A percentile compares a stretch with the other conserved stretches of the same genome.
Conservation (phyloP, 2,797 vertebrate genomes). For the Brotogeris chrysoptera region DNA sequence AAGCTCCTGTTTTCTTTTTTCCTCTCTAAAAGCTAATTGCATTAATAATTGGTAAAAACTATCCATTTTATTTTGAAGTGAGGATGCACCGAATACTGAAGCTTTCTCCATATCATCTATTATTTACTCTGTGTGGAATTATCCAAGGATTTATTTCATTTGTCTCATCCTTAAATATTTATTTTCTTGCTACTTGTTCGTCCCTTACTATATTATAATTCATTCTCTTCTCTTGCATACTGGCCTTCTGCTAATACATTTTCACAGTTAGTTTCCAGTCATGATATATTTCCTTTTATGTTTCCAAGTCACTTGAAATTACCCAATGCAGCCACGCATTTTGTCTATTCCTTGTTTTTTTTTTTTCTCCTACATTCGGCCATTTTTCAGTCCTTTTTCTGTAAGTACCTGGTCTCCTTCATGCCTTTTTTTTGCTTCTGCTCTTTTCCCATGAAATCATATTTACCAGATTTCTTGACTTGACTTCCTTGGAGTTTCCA, state of each 20-base stretch:
- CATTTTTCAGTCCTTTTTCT: background rate
- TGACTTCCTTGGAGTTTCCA: background rate
- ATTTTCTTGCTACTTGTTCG: background rate
- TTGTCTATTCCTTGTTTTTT: background rate
- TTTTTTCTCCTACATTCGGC: background rate
- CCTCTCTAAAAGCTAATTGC: background rate
- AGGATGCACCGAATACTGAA: background rate
- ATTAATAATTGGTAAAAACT: background rate
- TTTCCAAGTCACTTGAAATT: background rate
- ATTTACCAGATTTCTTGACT: background rate
- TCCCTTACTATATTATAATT: background rate
- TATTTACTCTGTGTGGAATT: constrained; percentile 4
- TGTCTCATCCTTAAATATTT: background rate
- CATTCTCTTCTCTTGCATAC: background rate
- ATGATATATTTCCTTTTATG: background rate
- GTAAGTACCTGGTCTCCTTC: background rate
- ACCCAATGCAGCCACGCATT: background rate
- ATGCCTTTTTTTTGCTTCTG: background rate
- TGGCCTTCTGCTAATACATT: background rate
- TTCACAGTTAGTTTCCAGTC: background rate
- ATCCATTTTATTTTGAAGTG: background rate
- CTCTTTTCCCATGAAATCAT: background rate
- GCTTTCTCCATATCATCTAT: background rate
- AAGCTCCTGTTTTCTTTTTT: background rate
- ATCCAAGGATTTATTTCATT: constrained; percentile 6